Evolutionary conservation across 2,888 invertebrate species (phyloP).

Genomic region (Harmothoe impar): DNA sequence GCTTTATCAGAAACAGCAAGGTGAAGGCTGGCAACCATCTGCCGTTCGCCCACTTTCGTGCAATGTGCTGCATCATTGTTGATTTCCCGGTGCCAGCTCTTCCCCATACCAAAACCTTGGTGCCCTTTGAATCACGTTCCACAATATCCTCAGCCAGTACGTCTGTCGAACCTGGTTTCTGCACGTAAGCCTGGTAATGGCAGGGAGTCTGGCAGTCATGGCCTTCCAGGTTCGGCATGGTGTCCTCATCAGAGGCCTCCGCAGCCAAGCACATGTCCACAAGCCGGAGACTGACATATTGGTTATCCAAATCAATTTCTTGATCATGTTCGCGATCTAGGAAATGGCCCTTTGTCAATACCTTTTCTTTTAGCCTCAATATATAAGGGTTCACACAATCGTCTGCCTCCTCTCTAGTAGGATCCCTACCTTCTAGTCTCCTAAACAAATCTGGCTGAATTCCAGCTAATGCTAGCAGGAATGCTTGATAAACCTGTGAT

Average conservation of each 20-base stretch:
- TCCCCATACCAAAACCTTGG: background rate
- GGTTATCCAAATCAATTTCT: background rate
- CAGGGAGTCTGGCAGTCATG: background rate
- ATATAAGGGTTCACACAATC: background rate
- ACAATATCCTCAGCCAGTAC: background rate
- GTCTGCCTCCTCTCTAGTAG: background rate
- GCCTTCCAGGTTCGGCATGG: background rate
- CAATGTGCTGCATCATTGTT: background rate
- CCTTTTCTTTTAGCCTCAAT: background rate
- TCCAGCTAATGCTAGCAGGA: background rate
- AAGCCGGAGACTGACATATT: background rate
- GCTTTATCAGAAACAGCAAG: background rate
- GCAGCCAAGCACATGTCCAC: background rate
- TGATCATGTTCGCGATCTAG: background rate
- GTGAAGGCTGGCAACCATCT: background rate
- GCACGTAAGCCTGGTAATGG: constrained; percentile 6
- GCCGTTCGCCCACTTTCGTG: background rate
- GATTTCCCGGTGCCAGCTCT: background rate
- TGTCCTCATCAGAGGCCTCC: background rate
- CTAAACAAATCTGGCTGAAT: background rate
- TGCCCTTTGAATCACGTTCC: background rate
- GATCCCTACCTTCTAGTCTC: background rate
- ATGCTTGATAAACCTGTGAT: background rate
- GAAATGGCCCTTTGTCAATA: background rate
- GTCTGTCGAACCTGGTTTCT: background rate